Evolutionary conservation across 1,140 invertebrate genomes (phyloP).

Genomic region (Orussus abietinus): DNA sequence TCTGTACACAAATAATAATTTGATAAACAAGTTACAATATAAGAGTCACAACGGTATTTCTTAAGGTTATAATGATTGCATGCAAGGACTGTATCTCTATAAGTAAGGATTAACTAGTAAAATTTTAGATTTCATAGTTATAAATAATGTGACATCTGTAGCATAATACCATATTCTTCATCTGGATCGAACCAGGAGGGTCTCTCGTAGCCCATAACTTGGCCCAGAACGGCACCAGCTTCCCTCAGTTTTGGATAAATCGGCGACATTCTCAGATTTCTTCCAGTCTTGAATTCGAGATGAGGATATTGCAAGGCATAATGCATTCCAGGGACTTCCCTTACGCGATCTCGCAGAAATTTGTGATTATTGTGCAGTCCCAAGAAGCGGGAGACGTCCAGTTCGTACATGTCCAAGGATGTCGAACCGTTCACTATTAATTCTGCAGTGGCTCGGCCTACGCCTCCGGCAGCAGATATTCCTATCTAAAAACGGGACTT

Average conservation of each 20-base stretch:
- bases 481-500: slow-evolving; percentile 56
- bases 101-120: neutral
- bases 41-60: too few relatives aligned
- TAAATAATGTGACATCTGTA: neutral
- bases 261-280: slow-evolving; percentile 92
- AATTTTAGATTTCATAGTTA: neutral
- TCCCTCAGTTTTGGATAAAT: slow-evolving; percentile 90
- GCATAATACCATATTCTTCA: slow-evolving; percentile 53
- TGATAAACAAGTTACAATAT: too few relatives aligned
- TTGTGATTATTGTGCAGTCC: slow-evolving; percentile 94
- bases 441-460: slow-evolving; percentile 87
- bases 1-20: too few relatives aligned
- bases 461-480: slow-evolving; percentile 87
- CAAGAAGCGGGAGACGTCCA: slow-evolving; percentile 91
- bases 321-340: slow-evolving; percentile 88
- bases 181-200: slow-evolving; percentile 83
- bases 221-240: slow-evolving; percentile 94
- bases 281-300: slow-evolving; percentile 79
- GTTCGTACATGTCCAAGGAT: slow-evolving; percentile 81
- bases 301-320: slow-evolving; percentile 82
- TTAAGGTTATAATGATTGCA: too few relatives aligned
- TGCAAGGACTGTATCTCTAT: too few relatives aligned
- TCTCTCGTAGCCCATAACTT: slow-evolving; percentile 97
- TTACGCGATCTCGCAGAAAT: slow-evolving; percentile 88
- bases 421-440: slow-evolving; percentile 81